Base-by-base conservation (phyloP, 2,888 invertebrate species). In the Kuschelorhynchus macadamiae region DNA sequence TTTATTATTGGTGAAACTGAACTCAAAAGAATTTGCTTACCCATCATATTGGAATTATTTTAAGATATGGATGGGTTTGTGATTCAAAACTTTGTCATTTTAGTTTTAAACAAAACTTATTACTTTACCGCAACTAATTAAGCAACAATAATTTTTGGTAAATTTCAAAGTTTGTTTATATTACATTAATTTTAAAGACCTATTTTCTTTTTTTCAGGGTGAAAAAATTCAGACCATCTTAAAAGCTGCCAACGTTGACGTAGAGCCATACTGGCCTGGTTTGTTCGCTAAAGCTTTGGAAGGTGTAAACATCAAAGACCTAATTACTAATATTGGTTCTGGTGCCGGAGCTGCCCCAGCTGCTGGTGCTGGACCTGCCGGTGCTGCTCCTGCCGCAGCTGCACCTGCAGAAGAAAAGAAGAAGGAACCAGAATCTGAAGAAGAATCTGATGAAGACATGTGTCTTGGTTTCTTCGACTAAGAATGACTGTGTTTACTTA, bases 221-320 rank as follows among this genome's bases (percentile, higher is more conserved):
- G 99, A 99, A 82, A 99, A 99, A 86, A 96, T 99, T 85, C 91
- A 92, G 76, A 96, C 98, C 74, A 94, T 99, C 83, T 86, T 99
- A 82, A 98, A 98, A 85, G 98, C 98, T 47, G 98, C 99, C 75
- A 91, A 90, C 82, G 97, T 98, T 67, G 94, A 95, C 73, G 93
- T 99, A 39, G 99, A 99, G 85, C 97, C 98, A 16, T 98, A 97
- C 88, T 99, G 99, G 99, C 97, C 98, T 42, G 96, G 97, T 79
- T 89, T 99, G 64, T 99, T 98, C 85, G 96, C 98, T 74, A 97
- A 98, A 85, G 96, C 98, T 36, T 86, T 99, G 75, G 97, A 98
- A 84, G 96, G 96, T 72, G 87, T 98, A 73, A 96, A 96, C 83
- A 91, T 98, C 61, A 95, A 95, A 80, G 95, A 96, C 71, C 87